These are phyloP conservation scores for Prunella fulvescens DNA, from an alignment of 2,113 vertebrate species.

Conservation along the genomic window DNA sequence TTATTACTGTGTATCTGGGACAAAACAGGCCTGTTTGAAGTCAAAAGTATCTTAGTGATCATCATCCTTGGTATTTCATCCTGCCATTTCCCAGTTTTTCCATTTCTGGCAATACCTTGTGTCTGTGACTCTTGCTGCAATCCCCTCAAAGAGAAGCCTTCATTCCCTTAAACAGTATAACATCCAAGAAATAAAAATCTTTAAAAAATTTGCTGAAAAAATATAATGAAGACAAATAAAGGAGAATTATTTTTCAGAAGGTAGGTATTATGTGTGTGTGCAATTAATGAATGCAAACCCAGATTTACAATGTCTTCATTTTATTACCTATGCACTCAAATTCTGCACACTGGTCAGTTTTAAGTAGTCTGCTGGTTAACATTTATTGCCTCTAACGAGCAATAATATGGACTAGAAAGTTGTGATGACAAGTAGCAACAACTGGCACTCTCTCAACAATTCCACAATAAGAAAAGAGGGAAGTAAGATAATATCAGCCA, in stretches of 20 bases:
- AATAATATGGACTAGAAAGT: constrained; percentile 46
- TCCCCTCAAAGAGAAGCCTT: not conserved
- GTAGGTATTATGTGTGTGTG: not conserved
- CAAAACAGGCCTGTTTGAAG: not conserved
- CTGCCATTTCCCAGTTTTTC: not conserved
- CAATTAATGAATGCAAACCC: not conserved
- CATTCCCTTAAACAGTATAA: not conserved
- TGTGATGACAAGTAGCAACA: constrained; percentile 59
- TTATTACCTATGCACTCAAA: not conserved
- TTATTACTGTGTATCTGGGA: not conserved
- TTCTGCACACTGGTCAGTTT: not conserved
- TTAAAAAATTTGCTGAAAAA: not conserved
- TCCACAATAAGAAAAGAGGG: constrained; percentile 73
- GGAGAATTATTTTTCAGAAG: not conserved
- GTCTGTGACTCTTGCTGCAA: not conserved
- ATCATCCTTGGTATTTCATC: not conserved
- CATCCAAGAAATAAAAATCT: not conserved
- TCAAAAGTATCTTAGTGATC: not conserved
- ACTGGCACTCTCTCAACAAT: constrained; percentile 73
- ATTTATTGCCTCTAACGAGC: constrained; percentile 45
- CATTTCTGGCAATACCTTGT: not conserved
- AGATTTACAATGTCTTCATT: not conserved
- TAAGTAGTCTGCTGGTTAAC: not conserved
- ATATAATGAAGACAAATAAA: not conserved
- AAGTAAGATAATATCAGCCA: constrained; percentile 73